A percentile compares a stretch with the other conserved stretches of the same genome.
These are phyloP conservation scores for Astreopora myriophthalma DNA, from an alignment of 64 coral and sea anemone genomes.

Conservation along the genomic window DNA sequence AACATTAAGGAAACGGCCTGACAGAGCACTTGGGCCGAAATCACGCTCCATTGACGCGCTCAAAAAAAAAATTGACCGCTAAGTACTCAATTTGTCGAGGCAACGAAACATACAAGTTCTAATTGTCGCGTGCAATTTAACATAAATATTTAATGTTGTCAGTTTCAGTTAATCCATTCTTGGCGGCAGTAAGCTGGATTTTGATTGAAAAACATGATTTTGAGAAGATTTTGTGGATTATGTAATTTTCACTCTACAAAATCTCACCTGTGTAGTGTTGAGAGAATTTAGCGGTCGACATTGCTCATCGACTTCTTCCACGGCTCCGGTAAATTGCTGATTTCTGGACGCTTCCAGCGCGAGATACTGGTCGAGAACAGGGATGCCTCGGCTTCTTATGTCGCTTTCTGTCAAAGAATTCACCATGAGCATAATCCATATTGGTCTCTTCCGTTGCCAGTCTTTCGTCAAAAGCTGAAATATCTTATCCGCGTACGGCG, in stretches of 20 bases:
- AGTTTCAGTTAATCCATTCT: constrained; percentile 30
- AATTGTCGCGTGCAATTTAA: constrained; percentile 46
- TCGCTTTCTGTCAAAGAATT: constrained; percentile 91
- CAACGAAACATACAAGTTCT: neutral
- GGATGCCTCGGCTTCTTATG: constrained; percentile 85
- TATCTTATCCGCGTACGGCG: constrained; percentile 76
- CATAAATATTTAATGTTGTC: constrained; percentile 44
- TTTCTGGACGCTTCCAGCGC: constrained; percentile 75
- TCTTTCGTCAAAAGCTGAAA: constrained; percentile 94
- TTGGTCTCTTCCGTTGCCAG: constrained; percentile 91
- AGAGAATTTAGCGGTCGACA: constrained; percentile 81
- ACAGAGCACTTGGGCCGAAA: neutral
- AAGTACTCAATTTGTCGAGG: neutral
- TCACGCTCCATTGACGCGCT: constrained; percentile 21
- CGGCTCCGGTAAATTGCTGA: constrained; percentile 71
- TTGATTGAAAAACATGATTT: constrained; percentile 16
- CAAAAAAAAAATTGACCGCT: neutral
- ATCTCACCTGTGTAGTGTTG: constrained; percentile 80
- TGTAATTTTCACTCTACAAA: constrained; percentile 38
- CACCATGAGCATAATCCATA: constrained; percentile 97
- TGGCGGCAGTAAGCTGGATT: constrained; percentile 34
- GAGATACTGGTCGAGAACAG: constrained; percentile 91
- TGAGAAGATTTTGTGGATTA: constrained; percentile 31
- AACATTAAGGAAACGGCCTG: neutral
- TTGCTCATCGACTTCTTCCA: constrained; percentile 90